Evolutionary conservation across 53 echinoderm and acorn worm species (phyloP).

Genomic region (Paelopatides confundens): DNA sequence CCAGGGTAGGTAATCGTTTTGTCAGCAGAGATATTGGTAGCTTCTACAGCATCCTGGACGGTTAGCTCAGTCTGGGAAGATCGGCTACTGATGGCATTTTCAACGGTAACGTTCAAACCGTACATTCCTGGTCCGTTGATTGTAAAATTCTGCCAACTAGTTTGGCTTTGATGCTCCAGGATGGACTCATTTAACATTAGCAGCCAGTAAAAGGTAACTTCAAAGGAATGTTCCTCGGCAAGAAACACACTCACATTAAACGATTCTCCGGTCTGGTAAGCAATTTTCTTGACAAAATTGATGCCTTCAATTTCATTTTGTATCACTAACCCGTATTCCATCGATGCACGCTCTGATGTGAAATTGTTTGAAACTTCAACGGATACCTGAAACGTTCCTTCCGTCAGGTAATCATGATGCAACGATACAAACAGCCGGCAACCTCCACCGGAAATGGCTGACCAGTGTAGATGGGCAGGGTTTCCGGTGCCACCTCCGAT

Average conservation of each 20-base stretch:
- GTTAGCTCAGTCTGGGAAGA: constrained; percentile 29
- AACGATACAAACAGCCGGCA: constrained; percentile 82
- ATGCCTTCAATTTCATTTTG: constrained; percentile 43
- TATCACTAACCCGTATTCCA: constrained; percentile 49
- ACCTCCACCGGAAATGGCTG: constrained; percentile 90
- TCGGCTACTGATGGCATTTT: constrained; percentile 68
- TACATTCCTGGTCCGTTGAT: constrained; percentile 58
- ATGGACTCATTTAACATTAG: not conserved
- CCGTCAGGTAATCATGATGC: constrained; percentile 68
- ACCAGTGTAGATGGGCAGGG: constrained; percentile 75
- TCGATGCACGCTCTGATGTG: constrained; percentile 14
- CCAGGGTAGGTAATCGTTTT: not conserved
- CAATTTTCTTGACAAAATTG: not conserved
- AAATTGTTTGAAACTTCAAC: constrained; percentile 57
- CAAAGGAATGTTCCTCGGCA: not conserved
- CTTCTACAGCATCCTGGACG: constrained; percentile 63
- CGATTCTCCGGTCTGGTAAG: not conserved
- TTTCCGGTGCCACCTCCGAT: constrained; percentile 71
- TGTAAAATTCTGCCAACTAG: not conserved
- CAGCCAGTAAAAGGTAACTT: not conserved
- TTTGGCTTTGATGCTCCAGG: too few species aligned
- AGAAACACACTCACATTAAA: constrained; percentile 10
- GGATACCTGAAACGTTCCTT: constrained; percentile 60
- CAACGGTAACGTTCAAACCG: constrained; percentile 74
- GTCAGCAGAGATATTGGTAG: not conserved